Base-by-base conservation (phyloP, 2,888 invertebrate genomes). In the Atherix ibis region DNA sequence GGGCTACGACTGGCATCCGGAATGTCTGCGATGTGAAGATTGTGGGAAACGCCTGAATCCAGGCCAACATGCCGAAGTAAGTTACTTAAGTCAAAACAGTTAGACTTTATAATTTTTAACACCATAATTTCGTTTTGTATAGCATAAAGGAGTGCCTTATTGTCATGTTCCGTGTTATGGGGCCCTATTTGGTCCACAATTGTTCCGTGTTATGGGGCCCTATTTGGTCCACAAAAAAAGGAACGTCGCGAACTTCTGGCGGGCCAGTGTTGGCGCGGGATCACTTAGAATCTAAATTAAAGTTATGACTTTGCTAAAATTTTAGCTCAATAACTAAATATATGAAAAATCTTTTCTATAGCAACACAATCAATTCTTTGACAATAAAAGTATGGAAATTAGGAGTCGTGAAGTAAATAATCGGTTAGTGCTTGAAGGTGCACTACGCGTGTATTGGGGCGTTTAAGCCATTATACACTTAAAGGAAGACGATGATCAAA, bases 91-190 rank as follows among this genome's bases (percentile, higher is more conserved):
- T n/a, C n/a, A n/a, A n/a, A n/a, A n/a, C n/a, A n/a, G n/a, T n/a
- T n/a, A n/a, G n/a, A n/a, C n/a, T n/a, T n/a, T n/a, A n/a, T n/a
- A n/a, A n/a, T n/a, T n/a, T n/a, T n/a, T n/a, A n/a, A n/a, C n/a
- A 10, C 22, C 13, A 18, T 25, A 16, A 5, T 32, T 12, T 34
- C 28, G 15, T 31, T 36, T 35, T 16, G 3, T 40, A 18, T 51
- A 78, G 74, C 81, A 83, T 58, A 81, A 82, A 64, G 81, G 82
- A 37, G 75, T 77, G 43, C 84, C 84, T 33, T 85, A 82, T 53
- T 85, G 84, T 49, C 78, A 83, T 62, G 78, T 81, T 37, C 84
- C 84, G 38, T 84, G 84, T 52, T 84, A 84, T 56, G 77, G 78
- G 37, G 79, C 80, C 10, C 61, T 84, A 18, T 85, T 82, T 56